Evolutionary conservation across 2,888 invertebrate genomes (phyloP), one percentile per base, ranked within the genome.

Genomic region (Calliscelio sp.): DNA sequence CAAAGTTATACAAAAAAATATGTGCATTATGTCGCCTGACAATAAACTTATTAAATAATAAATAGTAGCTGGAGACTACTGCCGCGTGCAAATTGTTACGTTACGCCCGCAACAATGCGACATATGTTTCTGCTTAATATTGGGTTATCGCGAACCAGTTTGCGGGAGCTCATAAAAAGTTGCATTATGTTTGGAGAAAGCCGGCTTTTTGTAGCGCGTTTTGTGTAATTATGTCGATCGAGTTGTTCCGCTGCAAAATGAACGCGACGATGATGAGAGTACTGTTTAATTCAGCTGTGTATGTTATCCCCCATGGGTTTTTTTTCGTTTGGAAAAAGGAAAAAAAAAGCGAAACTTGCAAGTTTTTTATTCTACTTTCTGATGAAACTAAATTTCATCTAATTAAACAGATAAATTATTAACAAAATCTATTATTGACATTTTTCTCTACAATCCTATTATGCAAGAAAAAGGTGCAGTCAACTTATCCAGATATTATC

Each of bases 101-200:
- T 81, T 75, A 59, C 61, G 59, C 57, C 49, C 66, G 28, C 59
- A 80, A 73, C 61, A 73, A 61, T 59, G 75, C 68, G 75, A 74
- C 81, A 75, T 81, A 63, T 81, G 74, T 81, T 75, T 24, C 61
- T 35, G 74, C 24, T 63, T 79, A 68, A 75, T 81, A 63, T 61
- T 53, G 44, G 81, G 68, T 81, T 81, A 68, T 74, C 74, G 61
- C 68, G 66, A 68, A 53, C 66, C 66, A 66, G 73, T 81, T 74
- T 74, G 74, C 73, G 38, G 49, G 2, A 16, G 51, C 46, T 59
- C 66, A 66, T 49, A 74, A 66, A 73, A 79, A 65, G 63, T 44
- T 46, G 55, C 79, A 51, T 71, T 65, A 46, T 73, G 79, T 65
- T 63, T 51, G 51, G 44, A 57, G 80, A 81, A 81, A 73, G 73